Evolutionary conservation across 1,140 invertebrate species (phyloP).

Genomic region (Dendroctonus valens): DNA sequence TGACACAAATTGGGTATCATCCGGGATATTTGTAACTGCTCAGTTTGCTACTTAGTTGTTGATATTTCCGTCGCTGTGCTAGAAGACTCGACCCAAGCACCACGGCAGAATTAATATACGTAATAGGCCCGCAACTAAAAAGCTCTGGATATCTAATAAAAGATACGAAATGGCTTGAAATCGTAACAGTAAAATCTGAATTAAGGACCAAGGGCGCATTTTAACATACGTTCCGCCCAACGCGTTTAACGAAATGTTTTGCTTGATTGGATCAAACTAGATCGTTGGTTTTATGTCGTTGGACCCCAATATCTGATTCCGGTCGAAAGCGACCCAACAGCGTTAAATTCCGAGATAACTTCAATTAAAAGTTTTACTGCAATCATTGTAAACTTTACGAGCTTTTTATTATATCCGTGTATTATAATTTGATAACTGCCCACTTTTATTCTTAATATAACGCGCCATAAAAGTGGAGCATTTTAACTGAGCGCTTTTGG

Average conservation of each 20-base stretch:
- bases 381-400: constrained; percentile 33
- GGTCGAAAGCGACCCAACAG: constrained; percentile 13
- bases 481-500: not conserved
- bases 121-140: not conserved
- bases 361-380: constrained; percentile 37
- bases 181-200: constrained; percentile 31
- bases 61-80: too few relatives aligned
- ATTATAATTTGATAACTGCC: constrained; percentile 32
- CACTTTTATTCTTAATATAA: constrained; percentile 14
- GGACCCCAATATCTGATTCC: constrained; percentile 23
- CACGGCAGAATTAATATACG: too few relatives aligned
- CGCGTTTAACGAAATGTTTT: constrained; percentile 32
- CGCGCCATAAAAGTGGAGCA: not conserved
- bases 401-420: constrained; percentile 32
- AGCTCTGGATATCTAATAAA: constrained; percentile 7
- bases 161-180: constrained; percentile 23
- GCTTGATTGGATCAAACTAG: constrained; percentile 36
- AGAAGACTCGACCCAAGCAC: too few relatives aligned
- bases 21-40: too few relatives aligned
- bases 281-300: constrained; percentile 31
- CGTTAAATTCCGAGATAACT: constrained; percentile 34
- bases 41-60: too few relatives aligned
- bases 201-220: constrained; percentile 27
- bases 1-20: constrained; percentile 27
- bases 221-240: constrained; percentile 34